Conservation (phyloP, 2,113 vertebrate genomes). For the Pica pica region DNA sequence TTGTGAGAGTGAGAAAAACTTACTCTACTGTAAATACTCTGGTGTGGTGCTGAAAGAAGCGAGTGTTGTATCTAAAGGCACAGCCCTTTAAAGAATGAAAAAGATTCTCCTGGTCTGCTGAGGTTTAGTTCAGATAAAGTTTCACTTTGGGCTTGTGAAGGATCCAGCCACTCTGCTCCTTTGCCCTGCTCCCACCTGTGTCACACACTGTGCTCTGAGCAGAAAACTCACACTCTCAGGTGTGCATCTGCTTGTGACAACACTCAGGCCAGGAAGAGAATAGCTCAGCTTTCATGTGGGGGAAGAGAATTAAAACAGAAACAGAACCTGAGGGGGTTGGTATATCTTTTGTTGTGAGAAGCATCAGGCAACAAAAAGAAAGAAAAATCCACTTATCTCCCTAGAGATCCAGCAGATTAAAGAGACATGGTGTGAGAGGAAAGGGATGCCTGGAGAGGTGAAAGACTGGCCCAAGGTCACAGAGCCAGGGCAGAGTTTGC, state of each 20-base stretch:
- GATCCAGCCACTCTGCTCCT: background rate
- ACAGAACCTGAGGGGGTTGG: background rate
- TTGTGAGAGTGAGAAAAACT: background rate
- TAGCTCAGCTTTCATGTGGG: background rate
- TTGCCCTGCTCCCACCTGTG: background rate
- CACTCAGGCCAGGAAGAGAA: background rate
- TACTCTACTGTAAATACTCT: background rate
- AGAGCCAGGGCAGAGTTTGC: background rate
- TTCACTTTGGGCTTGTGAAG: background rate
- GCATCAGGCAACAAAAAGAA: background rate
- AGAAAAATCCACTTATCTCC: background rate
- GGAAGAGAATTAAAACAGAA: background rate
- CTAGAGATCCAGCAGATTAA: background rate
- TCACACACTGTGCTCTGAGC: background rate
- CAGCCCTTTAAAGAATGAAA: background rate
- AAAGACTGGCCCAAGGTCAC: background rate
- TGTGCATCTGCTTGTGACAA: background rate
- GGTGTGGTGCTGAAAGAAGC: background rate
- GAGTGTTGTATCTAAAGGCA: background rate
- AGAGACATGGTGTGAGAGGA: background rate
- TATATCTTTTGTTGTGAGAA: background rate
- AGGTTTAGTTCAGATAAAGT: background rate
- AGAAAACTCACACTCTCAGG: background rate
- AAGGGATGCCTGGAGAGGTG: background rate
- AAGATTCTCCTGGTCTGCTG: background rate